Evolutionary conservation across 2,888 invertebrate genomes (phyloP).

Genomic region (Altica lythri): DNA sequence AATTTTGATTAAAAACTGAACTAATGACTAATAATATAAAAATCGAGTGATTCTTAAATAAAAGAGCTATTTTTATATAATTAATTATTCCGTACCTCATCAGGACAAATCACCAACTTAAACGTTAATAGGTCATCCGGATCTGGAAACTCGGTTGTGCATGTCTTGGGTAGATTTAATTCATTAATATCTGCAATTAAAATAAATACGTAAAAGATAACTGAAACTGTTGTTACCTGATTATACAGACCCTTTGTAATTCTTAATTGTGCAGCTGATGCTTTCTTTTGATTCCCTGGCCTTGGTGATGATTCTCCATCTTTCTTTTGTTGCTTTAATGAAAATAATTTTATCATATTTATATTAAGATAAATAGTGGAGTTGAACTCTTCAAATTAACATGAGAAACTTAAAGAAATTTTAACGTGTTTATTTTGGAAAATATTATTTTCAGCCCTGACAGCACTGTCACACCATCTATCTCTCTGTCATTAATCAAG

Average conservation of each 20-base stretch:
- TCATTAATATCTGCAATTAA: slow-evolving; percentile 96
- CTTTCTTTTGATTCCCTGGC: slow-evolving; percentile 83
- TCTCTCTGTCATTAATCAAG: not conserved
- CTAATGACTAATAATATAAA: too few species aligned
- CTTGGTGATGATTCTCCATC: slow-evolving; percentile 86
- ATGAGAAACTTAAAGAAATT: slow-evolving; percentile 32
- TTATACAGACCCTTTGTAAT: slow-evolving; percentile 86
- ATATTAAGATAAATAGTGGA: slow-evolving; percentile 9
- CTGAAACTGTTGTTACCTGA: not conserved
- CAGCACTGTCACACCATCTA: slow-evolving; percentile 7
- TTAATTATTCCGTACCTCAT: slow-evolving; percentile 69
- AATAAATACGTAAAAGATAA: too few species aligned
- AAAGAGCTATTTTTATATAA: too few species aligned
- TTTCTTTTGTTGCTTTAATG: slow-evolving; percentile 97
- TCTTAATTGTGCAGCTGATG: slow-evolving; percentile 94
- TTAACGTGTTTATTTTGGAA: slow-evolving; percentile 30
- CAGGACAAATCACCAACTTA: slow-evolving; percentile 94
- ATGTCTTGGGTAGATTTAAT: slow-evolving; percentile 95
- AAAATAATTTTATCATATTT: slow-evolving; percentile 96
- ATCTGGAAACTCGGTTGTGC: slow-evolving; percentile 94
- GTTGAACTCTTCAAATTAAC: slow-evolving; percentile 26
- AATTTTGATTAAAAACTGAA: too few species aligned
- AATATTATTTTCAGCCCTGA: slow-evolving; percentile 26
- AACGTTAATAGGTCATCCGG: slow-evolving; percentile 95
- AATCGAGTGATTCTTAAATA: too few species aligned